A percentile compares a stretch with the other conserved stretches of the same genome.
These are phyloP conservation scores for Aleiodes leptofemur DNA, from an alignment of 2,888 invertebrate species.

Conservation along the genomic window DNA sequence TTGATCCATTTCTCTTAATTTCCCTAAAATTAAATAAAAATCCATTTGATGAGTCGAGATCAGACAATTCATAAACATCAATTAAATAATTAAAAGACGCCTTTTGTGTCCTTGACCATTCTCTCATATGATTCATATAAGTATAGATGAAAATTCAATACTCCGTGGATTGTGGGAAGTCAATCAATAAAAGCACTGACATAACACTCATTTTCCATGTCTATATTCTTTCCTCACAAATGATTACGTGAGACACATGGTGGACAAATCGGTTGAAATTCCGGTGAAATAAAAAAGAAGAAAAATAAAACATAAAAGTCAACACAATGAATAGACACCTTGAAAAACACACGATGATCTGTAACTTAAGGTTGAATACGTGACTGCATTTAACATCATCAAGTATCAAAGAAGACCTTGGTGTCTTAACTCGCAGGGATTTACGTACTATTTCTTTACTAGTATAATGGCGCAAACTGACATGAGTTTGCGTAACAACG, in stretches of 20 bases:
- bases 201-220: not conserved
- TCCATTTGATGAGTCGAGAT: not conserved
- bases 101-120: slow-evolving; percentile 25
- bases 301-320: slow-evolving; percentile 39
- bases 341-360: slow-evolving; percentile 71
- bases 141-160: not conserved
- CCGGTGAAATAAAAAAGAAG: not conserved
- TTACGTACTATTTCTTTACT: slow-evolving; percentile 57
- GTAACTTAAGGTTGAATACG: slow-evolving; percentile 56
- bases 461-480: slow-evolving; percentile 47
- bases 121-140: slow-evolving; percentile 18
- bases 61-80: not conserved
- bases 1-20: no score
- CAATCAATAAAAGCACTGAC: slow-evolving; percentile 13
- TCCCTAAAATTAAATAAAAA: no score
- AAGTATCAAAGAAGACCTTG: slow-evolving; percentile 21
- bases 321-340: slow-evolving; percentile 69
- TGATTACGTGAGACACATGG: not conserved
- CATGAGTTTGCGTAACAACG: slow-evolving; percentile 49
- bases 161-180: slow-evolving; percentile 9
- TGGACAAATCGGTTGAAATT: slow-evolving; percentile 17
- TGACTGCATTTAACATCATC: slow-evolving; percentile 17
- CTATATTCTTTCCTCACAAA: no score
- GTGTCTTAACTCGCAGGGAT: slow-evolving; percentile 5
- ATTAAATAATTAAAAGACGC: not conserved